Conservation (phyloP, 2,113 vertebrate genomes). For the Hypomesus transpacificus region DNA sequence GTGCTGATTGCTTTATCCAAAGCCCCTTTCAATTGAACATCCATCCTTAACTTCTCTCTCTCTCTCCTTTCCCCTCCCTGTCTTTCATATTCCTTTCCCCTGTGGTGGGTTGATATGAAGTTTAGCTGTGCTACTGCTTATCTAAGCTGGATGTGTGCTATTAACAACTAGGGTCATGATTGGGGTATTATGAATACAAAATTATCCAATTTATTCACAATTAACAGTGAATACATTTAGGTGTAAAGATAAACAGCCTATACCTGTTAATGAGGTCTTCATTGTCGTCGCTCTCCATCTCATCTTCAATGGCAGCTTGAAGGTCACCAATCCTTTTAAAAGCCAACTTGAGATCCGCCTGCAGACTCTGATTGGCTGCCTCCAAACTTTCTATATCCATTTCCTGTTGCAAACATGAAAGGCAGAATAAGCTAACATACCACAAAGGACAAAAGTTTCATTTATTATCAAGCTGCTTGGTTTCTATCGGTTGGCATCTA, state of each 20-base stretch:
- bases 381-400: conserved; percentile 97
- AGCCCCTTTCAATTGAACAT: conserved; percentile 20
- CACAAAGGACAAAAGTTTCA: background rate
- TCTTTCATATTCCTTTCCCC: background rate
- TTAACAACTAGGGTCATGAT: background rate
- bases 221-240: background rate
- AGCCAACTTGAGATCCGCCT: conserved; percentile 94
- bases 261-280: conserved; percentile 98
- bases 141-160: background rate
- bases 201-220: background rate
- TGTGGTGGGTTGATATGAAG: background rate
- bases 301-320: conserved; percentile 96
- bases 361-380: conserved; percentile 96
- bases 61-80: background rate
- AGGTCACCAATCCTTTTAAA: conserved; percentile 98
- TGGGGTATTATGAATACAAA: background rate
- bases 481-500: no score
- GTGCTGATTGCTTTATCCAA: conserved; percentile 17
- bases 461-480: no score
- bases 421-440: background rate
- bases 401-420: conserved; percentile 71
- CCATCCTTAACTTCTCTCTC: conserved; percentile 1
- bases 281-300: conserved; percentile 98
- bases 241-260: background rate
- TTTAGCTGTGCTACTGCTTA: conserved; percentile 1